A percentile compares a stretch with the other conserved stretches of the same genome.
phyloP scores from a whole-genome alignment of 2,113 vertebrate genomes.

The Noturus placidus region DNA sequence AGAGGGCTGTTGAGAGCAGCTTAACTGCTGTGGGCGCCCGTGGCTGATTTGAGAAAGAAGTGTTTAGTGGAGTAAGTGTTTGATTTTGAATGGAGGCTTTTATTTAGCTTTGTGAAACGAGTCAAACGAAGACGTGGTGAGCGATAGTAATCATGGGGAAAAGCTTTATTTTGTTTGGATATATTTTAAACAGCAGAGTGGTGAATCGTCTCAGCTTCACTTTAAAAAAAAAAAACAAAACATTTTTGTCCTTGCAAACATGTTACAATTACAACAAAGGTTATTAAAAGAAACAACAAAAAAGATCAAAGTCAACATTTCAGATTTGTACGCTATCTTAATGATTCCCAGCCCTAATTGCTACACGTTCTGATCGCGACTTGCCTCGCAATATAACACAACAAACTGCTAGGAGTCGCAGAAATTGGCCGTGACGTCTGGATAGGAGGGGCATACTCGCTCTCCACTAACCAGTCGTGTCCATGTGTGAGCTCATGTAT shows the following conservation, averaged over 20 bases:
- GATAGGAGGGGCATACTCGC: too few relatives aligned
- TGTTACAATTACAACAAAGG: neutral
- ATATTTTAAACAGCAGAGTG: neutral
- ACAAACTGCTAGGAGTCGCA: too few relatives aligned
- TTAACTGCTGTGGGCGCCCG: conserved; percentile 17
- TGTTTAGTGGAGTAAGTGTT: conserved; percentile 12
- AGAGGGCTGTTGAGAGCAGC: conserved; percentile 36
- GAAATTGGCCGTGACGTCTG: too few relatives aligned
- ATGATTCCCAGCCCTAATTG: too few relatives aligned
- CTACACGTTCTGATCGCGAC: too few relatives aligned
- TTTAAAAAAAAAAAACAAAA: neutral
- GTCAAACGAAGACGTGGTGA: conserved; percentile 29
- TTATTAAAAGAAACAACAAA: too few relatives aligned
- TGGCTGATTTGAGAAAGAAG: conserved; percentile 27
- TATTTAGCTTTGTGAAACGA: conserved; percentile 37
- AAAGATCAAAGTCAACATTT: too few relatives aligned
- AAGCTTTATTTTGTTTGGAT: neutral
- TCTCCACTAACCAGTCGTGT: too few relatives aligned
- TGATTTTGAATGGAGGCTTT: conserved; percentile 40
- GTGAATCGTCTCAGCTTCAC: conserved; percentile 5
- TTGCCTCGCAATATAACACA: too few relatives aligned
- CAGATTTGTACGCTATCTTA: too few relatives aligned
- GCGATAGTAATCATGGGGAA: conserved; percentile 15
- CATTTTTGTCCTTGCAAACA: neutral
- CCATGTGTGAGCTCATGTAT: too few relatives aligned